These are phyloP conservation scores for Blera fallax DNA, from an alignment of 2,888 invertebrate species.

Conservation along the genomic window DNA sequence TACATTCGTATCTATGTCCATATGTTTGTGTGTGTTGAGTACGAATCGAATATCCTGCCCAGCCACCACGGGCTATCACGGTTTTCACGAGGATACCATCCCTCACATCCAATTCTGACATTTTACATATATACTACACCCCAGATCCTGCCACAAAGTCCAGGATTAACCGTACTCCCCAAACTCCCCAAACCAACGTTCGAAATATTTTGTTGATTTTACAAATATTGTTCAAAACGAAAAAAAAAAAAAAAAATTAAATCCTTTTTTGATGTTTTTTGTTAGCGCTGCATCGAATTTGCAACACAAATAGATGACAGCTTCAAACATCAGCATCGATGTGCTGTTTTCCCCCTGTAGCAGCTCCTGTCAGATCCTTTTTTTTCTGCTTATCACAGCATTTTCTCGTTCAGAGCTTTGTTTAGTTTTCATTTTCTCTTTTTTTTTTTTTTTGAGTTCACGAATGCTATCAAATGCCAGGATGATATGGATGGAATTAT, in stretches of 20 bases:
- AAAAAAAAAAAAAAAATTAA: neutral
- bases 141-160: constrained; percentile 40
- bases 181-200: neutral
- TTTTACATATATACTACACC: neutral
- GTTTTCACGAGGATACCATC: neutral
- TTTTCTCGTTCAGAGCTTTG: constrained; percentile 54
- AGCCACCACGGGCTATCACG: neutral
- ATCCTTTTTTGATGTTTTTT: constrained; percentile 58
- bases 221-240: constrained; percentile 17
- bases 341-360: neutral
- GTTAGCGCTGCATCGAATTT: constrained; percentile 63
- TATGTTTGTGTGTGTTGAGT: too few species aligned
- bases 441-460: constrained; percentile 27
- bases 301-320: constrained; percentile 69
- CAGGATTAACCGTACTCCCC: constrained; percentile 43
- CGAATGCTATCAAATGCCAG: constrained; percentile 48
- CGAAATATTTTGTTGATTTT: constrained; percentile 62
- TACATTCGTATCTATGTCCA: too few species aligned
- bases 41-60: constrained; percentile 10
- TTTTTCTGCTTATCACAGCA: constrained; percentile 57
- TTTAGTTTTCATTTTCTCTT: constrained; percentile 48
- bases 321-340: constrained; percentile 59
- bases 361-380: constrained; percentile 37
- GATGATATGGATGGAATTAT: constrained; percentile 49
- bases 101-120: constrained; percentile 17